Conservation (phyloP, 2,888 invertebrate genomes). For the Cartodere bifasciata region DNA sequence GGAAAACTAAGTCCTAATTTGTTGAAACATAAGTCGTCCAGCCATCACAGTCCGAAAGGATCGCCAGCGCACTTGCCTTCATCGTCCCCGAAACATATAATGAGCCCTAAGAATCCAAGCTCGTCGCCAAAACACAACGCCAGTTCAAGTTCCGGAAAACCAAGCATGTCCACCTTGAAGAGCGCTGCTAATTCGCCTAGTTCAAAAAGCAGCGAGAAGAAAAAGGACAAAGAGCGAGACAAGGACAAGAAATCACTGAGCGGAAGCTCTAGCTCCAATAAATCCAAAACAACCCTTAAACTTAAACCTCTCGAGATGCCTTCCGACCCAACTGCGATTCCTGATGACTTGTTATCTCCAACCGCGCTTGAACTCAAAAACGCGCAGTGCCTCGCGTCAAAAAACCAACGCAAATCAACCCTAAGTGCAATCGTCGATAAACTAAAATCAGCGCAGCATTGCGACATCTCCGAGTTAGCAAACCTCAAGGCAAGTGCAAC, state of each 20-base stretch:
- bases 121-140: conserved; percentile 63
- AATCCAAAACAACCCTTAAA: too few relatives aligned
- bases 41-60: conserved; percentile 57
- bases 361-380: too few relatives aligned
- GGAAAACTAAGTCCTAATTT: conserved; percentile 44
- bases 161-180: conserved; percentile 78
- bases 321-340: too few relatives aligned
- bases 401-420: conserved; percentile 28
- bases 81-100: conserved; percentile 60
- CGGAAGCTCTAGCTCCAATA: conserved; percentile 21
- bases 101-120: conserved; percentile 57
- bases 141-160: conserved; percentile 64
- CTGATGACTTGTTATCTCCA: too few relatives aligned
- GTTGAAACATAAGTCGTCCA: conserved; percentile 40
- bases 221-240: conserved; percentile 37
- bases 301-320: too few relatives aligned
- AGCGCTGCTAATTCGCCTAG: conserved; percentile 63
- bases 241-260: conserved; percentile 39
- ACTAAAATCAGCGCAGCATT: conserved; percentile 62
- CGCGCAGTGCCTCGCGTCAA: too few relatives aligned
- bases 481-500: conserved; percentile 19
- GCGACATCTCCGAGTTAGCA: conserved; percentile 41
- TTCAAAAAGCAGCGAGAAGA: conserved; percentile 46
- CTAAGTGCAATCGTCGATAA: conserved; percentile 82
- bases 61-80: conserved; percentile 51